Evolutionary conservation across 2,113 vertebrate genomes (phyloP).

Genomic region (Tylochromis polylepis): DNA sequence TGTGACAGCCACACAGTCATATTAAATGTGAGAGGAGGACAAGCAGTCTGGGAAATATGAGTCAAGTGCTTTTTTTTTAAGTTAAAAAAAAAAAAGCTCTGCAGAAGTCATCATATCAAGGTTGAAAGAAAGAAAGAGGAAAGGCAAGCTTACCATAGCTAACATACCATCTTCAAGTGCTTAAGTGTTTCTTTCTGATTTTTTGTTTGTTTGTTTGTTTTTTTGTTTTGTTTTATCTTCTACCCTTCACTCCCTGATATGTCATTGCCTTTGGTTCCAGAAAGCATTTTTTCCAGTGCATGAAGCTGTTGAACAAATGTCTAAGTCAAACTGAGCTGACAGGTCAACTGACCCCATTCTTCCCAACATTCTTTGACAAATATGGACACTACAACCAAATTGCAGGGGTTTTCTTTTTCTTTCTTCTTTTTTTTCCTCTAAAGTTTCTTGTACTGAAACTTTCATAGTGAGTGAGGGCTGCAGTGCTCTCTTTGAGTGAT

Average conservation of each 20-base stretch:
- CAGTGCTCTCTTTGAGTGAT: slow-evolving; percentile 23
- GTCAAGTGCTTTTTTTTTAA: slow-evolving; percentile 33
- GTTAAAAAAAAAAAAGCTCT: neutral
- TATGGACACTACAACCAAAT: slow-evolving; percentile 10
- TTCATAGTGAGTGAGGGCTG: neutral
- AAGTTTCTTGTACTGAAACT: neutral
- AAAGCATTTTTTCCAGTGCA: slow-evolving; percentile 7
- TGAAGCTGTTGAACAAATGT: neutral
- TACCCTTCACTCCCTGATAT: neutral
- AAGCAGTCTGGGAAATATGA: slow-evolving; percentile 54
- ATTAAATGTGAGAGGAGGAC: slow-evolving; percentile 51
- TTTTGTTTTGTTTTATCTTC: neutral
- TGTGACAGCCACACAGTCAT: slow-evolving; percentile 47
- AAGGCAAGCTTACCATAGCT: neutral
- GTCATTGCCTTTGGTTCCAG: neutral
- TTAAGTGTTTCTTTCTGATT: neutral
- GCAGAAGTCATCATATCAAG: slow-evolving; percentile 28
- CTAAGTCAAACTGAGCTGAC: slow-evolving; percentile 29
- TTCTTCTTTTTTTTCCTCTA: neutral
- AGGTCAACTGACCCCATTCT: slow-evolving; percentile 16
- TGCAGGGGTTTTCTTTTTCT: neutral
- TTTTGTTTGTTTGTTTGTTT: too few species aligned
- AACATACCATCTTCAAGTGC: neutral
- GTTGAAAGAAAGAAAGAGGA: neutral
- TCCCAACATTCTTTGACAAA: slow-evolving; percentile 3